Evolutionary conservation across 2,888 invertebrate genomes (phyloP).

Genomic region (Tenodera sinensis): DNA sequence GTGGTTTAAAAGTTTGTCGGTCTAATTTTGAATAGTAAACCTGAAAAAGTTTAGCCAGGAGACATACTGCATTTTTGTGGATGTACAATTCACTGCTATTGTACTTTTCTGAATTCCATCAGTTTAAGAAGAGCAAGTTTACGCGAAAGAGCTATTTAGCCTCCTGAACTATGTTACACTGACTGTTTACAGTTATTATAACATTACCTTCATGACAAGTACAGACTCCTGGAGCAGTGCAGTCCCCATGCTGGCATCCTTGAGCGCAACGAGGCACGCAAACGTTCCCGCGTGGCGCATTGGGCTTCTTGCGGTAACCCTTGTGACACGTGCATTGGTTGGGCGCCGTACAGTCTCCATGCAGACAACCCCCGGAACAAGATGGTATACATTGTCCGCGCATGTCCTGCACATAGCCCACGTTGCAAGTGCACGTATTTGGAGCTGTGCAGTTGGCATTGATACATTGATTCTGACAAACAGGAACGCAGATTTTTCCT

Average conservation of each 20-base stretch:
- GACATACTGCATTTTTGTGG: too few species aligned
- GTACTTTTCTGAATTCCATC: too few species aligned
- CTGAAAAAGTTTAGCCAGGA: too few species aligned
- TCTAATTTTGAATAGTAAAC: too few species aligned
- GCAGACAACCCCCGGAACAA: constrained; percentile 46
- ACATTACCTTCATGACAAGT: constrained; percentile 21
- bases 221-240: constrained; percentile 34
- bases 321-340: constrained; percentile 57
- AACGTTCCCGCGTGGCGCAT: background rate
- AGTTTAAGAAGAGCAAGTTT: too few species aligned
- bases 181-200: too few species aligned
- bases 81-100: too few species aligned
- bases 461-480: constrained; percentile 30
- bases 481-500: constrained; percentile 27
- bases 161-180: too few species aligned
- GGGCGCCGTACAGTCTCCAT: constrained; percentile 58
- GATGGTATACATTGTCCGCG: constrained; percentile 42
- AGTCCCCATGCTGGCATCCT: constrained; percentile 41
- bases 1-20: too few species aligned
- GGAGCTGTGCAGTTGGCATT: constrained; percentile 37
- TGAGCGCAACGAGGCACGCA: constrained; percentile 35
- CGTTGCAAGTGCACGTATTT: constrained; percentile 40
- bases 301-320: constrained; percentile 47
- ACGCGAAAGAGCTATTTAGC: too few species aligned
- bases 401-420: constrained; percentile 28